A percentile compares a stretch with the other conserved stretches of the same genome.
These are phyloP conservation scores for Xiphophorus birchmanni DNA, from an alignment of 2,797 vertebrate species.

Conservation along the genomic window DNA sequence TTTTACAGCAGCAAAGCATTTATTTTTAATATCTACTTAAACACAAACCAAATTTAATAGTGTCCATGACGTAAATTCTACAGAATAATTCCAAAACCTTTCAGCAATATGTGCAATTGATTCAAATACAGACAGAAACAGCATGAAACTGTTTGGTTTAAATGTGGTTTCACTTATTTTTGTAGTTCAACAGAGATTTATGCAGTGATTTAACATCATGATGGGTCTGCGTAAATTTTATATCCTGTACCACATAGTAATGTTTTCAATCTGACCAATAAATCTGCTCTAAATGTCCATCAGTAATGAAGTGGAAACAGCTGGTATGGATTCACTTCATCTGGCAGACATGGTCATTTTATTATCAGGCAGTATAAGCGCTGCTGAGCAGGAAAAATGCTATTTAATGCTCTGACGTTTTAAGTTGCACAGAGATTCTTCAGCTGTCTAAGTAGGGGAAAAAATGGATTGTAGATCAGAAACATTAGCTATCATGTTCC, in stretches of 20 bases:
- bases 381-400: slow-evolving; percentile 4
- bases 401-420: not conserved
- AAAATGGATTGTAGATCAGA: not conserved
- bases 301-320: slow-evolving; percentile 12
- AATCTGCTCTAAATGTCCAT: slow-evolving; percentile 21
- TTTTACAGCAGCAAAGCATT: slow-evolving; percentile 7
- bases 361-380: not conserved
- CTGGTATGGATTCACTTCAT: slow-evolving; percentile 3
- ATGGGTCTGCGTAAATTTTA: not conserved
- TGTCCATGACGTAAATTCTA: not conserved
- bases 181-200: slow-evolving; percentile 5
- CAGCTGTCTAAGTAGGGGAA: slow-evolving; percentile 5
- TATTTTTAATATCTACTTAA: slow-evolving; percentile 21
- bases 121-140: slow-evolving; percentile 5
- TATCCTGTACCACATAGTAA: slow-evolving; percentile 12
- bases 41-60: slow-evolving; percentile 19
- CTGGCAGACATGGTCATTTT: slow-evolving; percentile 1
- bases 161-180: not conserved
- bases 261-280: slow-evolving; percentile 12
- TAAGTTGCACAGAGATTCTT: slow-evolving; percentile 1
- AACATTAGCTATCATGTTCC: slow-evolving; percentile 3
- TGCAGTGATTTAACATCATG: not conserved
- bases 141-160: not conserved
- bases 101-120: slow-evolving; percentile 11
- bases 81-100: not conserved